A percentile compares a stretch with the other conserved stretches of the same genome.
These are phyloP conservation scores for Chloroclysta siterata DNA, from an alignment of 2,888 invertebrate genomes.

Conservation along the genomic window DNA sequence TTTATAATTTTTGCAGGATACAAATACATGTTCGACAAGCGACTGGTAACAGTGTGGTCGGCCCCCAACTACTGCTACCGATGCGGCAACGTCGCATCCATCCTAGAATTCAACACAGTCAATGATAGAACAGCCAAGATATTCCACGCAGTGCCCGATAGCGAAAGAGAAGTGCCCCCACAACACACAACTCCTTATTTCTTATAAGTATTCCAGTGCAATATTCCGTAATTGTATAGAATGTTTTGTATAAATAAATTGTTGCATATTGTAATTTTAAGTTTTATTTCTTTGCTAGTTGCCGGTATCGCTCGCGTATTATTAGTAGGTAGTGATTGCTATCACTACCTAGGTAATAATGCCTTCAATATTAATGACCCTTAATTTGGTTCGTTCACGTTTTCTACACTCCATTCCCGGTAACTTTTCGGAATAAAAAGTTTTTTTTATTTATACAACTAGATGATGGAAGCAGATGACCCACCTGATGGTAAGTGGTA, in stretches of 20 bases:
- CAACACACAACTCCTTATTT: constrained; percentile 98
- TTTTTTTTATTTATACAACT: no score
- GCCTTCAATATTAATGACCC: no score
- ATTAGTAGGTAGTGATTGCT: no score
- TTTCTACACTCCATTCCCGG: no score
- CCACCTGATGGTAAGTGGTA: no score
- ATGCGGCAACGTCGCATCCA: constrained; percentile 99
- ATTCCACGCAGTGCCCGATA: constrained; percentile 98
- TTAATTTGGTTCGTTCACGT: no score
- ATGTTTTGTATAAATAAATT: constrained; percentile 71
- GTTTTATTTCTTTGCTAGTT: constrained; percentile 11
- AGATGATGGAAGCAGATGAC: no score
- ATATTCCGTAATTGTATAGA: constrained; percentile 53
- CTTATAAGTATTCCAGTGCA: constrained; percentile 86
- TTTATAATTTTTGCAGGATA: constrained; percentile 86
- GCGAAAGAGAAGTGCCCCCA: constrained; percentile 96
- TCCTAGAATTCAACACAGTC: constrained; percentile 93
- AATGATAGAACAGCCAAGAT: constrained; percentile 92
- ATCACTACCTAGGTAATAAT: no score
- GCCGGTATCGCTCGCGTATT: no score
- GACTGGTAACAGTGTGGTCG: constrained; percentile 99
- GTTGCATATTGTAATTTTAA: constrained; percentile 53
- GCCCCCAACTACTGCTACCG: constrained; percentile 99
- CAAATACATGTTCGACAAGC: constrained; percentile 99
- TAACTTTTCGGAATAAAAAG: no score